A percentile compares a stretch with the other conserved stretches of the same genome.
These are phyloP conservation scores for Pterostichus madidus DNA, from an alignment of 2,888 invertebrate species.

Conservation along the genomic window DNA sequence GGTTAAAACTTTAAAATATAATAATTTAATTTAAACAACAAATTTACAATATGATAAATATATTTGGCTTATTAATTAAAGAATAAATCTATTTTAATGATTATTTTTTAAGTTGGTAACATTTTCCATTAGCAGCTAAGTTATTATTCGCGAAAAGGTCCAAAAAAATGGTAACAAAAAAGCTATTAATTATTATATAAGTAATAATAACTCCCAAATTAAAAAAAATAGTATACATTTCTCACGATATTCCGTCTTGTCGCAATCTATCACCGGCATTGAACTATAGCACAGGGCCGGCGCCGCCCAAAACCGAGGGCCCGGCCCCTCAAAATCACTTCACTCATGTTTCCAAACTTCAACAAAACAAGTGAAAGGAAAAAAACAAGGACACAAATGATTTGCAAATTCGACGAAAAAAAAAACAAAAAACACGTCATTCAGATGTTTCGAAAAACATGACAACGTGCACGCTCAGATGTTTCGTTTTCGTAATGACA, in stretches of 20 bases:
- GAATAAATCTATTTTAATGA: too few species aligned
- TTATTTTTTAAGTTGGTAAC: too few species aligned
- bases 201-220: background rate
- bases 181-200: slow-evolving; percentile 12
- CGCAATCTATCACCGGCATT: slow-evolving; percentile 21
- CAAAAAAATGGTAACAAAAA: background rate
- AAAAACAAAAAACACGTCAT: slow-evolving; percentile 18
- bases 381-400: slow-evolving; percentile 35
- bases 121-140: too few species aligned
- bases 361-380: slow-evolving; percentile 42
- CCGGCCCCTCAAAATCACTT: slow-evolving; percentile 24
- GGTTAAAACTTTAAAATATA: too few species aligned
- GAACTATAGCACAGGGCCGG: slow-evolving; percentile 26
- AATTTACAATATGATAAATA: too few species aligned
- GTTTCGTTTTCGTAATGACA: slow-evolving; percentile 53
- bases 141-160: too few species aligned
- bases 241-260: slow-evolving; percentile 18
- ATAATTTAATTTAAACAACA: too few species aligned
- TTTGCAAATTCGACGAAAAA: slow-evolving; percentile 51
- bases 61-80: too few species aligned
- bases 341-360: background rate
- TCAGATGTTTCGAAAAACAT: slow-evolving; percentile 38
- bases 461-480: slow-evolving; percentile 25
- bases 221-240: background rate
- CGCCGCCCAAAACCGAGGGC: slow-evolving; percentile 28